phyloP scores from a whole-genome alignment of 2,113 vertebrate species.

The Cyanoliseus patagonus region DNA sequence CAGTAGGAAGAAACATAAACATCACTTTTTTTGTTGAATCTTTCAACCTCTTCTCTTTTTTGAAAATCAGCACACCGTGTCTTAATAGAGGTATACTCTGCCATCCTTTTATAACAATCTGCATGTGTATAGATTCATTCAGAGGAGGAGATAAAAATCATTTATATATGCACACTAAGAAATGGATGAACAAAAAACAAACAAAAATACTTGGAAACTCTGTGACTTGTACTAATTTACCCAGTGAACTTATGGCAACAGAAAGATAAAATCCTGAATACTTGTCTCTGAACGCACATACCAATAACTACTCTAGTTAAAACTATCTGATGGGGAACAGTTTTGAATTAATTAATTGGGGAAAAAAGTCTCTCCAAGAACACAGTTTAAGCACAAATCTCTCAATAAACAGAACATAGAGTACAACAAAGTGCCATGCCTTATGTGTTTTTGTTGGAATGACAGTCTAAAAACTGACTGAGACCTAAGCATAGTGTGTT shows the following conservation, averaged over 20 bases:
- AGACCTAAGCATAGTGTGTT: neutral
- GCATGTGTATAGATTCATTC: neutral
- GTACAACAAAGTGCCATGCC: neutral
- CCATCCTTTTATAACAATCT: neutral
- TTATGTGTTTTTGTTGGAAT: constrained; percentile 4
- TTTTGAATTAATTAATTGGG: neutral
- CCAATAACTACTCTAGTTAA: neutral
- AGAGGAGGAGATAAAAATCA: neutral
- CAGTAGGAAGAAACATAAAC: neutral
- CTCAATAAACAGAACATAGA: neutral
- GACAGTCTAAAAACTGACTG: neutral
- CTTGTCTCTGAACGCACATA: neutral
- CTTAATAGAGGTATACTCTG: neutral
- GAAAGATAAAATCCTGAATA: neutral
- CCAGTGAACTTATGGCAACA: neutral
- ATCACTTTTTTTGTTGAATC: neutral
- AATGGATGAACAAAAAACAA: neutral
- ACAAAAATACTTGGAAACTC: neutral
- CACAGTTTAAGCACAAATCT: constrained; percentile 4
- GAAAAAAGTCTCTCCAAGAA: neutral
- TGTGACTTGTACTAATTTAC: neutral
- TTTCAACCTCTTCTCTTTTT: neutral
- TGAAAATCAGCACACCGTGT: neutral
- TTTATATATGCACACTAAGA: neutral
- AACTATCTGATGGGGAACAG: neutral